phyloP scores from a whole-genome alignment of 2,113 vertebrate genomes.

The Sigmodon hispidus region DNA sequence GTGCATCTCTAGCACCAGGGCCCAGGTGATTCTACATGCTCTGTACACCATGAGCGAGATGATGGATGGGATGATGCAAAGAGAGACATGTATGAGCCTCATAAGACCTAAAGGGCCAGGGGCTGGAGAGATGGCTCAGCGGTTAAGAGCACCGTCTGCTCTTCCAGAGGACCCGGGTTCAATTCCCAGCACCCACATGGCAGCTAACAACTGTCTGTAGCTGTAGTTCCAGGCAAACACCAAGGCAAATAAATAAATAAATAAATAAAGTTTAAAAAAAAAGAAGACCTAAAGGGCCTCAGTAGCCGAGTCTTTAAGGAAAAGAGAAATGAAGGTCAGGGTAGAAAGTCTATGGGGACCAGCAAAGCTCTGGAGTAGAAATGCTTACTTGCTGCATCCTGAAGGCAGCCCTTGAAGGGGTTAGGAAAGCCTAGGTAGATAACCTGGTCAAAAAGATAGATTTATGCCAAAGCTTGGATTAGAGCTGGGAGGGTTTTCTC shows the following conservation, averaged over 20 bases:
- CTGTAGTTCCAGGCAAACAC: no score
- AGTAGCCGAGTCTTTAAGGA: not conserved
- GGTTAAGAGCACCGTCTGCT: no score
- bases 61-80: not conserved
- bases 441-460: not conserved
- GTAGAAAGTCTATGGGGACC: not conserved
- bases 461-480: not conserved
- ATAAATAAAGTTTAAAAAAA: no score
- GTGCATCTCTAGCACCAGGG: not conserved
- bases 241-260: no score
- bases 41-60: rapidly evolving
- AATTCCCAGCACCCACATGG: no score
- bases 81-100: no score
- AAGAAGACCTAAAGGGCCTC: not conserved
- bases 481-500: rapidly evolving
- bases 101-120: no score
- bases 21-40: not conserved
- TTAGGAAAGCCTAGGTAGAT: not conserved
- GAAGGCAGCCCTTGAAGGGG: not conserved
- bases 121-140: no score
- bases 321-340: not conserved
- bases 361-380: not conserved
- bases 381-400: not conserved
- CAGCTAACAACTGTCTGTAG: no score
- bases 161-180: no score